These are phyloP conservation scores for Chrysotoxum bicinctum DNA, from an alignment of 2,888 invertebrate genomes.

Conservation along the genomic window DNA sequence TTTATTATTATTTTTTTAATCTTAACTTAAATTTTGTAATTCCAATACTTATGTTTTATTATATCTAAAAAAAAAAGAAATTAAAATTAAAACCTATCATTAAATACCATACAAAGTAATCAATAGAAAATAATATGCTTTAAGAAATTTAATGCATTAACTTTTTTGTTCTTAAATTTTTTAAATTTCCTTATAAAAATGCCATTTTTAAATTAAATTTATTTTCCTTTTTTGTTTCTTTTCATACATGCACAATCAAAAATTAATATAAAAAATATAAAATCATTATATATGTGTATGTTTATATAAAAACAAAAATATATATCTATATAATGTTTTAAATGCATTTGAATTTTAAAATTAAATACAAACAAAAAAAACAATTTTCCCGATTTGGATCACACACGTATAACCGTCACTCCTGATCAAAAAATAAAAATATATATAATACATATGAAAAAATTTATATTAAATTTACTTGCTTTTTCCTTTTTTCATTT, in stretches of 20 bases:
- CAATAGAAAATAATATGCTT: slow-evolving; percentile 24
- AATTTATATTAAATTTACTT: background rate
- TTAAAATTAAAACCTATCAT: slow-evolving; percentile 6
- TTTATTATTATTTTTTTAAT: background rate
- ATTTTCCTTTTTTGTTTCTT: slow-evolving; percentile 66
- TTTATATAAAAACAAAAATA: slow-evolving; percentile 9
- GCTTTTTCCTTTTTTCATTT: background rate
- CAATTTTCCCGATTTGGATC: slow-evolving; percentile 34
- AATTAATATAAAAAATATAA: slow-evolving; percentile 45
- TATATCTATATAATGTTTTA: slow-evolving; percentile 41
- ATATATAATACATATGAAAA: slow-evolving; percentile 12
- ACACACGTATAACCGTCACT: slow-evolving; percentile 33
- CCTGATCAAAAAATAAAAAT: slow-evolving; percentile 18
- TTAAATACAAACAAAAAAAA: background rate
- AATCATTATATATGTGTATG: slow-evolving; percentile 39
- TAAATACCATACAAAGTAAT: slow-evolving; percentile 20
- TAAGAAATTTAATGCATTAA: slow-evolving; percentile 28
- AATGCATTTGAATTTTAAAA: slow-evolving; percentile 16
- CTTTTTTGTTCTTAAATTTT: slow-evolving; percentile 26
- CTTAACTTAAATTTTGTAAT: slow-evolving; percentile 11
- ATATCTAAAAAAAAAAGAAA: background rate
- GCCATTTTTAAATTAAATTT: slow-evolving; percentile 27
- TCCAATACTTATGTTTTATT: background rate
- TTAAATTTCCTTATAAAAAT: slow-evolving; percentile 34
- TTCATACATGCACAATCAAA: slow-evolving; percentile 72